These are phyloP conservation scores for Phlogophora meticulosa DNA, from an alignment of 2,888 invertebrate genomes.

Conservation along the genomic window DNA sequence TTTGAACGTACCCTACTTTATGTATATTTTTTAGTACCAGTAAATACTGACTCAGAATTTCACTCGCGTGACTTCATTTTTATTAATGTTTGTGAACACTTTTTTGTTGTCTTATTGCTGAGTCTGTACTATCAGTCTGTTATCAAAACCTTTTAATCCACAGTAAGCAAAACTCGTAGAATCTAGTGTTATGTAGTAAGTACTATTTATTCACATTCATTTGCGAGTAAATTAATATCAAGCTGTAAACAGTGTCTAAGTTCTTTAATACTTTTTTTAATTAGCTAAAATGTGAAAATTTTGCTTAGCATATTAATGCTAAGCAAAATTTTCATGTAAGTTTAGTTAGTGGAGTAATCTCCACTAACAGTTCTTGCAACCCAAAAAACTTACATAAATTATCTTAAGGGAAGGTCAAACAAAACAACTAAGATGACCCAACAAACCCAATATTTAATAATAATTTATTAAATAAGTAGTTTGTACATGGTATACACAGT, in stretches of 20 bases:
- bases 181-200: neutral
- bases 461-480: too few species aligned
- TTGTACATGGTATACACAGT: too few species aligned
- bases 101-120: neutral
- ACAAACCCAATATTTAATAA: too few species aligned
- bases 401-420: too few species aligned
- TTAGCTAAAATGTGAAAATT: too few species aligned
- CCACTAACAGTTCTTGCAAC: neutral
- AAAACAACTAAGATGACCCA: too few species aligned
- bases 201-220: neutral
- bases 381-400: neutral
- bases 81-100: neutral
- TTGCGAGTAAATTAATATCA: neutral
- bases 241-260: neutral
- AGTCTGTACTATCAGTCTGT: neutral
- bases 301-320: too few species aligned
- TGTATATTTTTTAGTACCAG: conserved; percentile 8
- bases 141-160: neutral
- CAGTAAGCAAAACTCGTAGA: neutral
- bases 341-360: neutral
- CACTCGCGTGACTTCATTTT: conserved; percentile 22
- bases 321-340: neutral
- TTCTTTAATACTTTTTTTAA: neutral
- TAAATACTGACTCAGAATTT: conserved; percentile 14
- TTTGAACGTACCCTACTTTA: conserved; percentile 14